phyloP scores from a whole-genome alignment of 2,888 invertebrate species.

The Pemphredon lugubris region DNA sequence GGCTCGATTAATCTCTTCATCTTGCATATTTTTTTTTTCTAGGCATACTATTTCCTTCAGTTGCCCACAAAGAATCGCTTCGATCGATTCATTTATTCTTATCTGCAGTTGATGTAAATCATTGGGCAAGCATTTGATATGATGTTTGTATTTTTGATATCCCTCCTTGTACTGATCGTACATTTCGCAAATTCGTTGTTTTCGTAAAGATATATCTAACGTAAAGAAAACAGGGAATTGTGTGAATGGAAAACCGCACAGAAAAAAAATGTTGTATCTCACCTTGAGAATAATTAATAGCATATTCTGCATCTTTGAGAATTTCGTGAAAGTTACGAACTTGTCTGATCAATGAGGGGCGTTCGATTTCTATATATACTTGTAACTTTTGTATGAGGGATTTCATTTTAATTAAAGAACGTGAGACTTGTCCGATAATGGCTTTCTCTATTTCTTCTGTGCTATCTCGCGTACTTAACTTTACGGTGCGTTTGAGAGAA shows the following conservation, averaged over 20 bases:
- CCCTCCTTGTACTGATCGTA: constrained; percentile 38
- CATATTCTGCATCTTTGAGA: constrained; percentile 46
- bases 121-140: constrained; percentile 37
- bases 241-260: too few species aligned
- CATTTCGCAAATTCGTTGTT: constrained; percentile 38
- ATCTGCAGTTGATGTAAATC: constrained; percentile 33
- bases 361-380: constrained; percentile 57
- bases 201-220: constrained; percentile 33
- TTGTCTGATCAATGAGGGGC: constrained; percentile 46
- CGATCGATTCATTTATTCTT: constrained; percentile 39
- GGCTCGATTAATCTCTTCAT: constrained; percentile 60
- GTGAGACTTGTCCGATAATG: constrained; percentile 42
- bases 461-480: constrained; percentile 28
- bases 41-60: constrained; percentile 24
- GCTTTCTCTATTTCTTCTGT: constrained; percentile 41
- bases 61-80: constrained; percentile 34
- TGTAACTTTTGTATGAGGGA: constrained; percentile 59
- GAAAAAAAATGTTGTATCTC: too few species aligned
- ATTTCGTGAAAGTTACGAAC: constrained; percentile 44
- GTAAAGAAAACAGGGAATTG: too few species aligned
- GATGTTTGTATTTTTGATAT: constrained; percentile 19
- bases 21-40: constrained; percentile 30
- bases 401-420: constrained; percentile 51
- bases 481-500: not conserved
- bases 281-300: constrained; percentile 52